Conservation (phyloP, 2,797 vertebrate genomes). For the Enteromius paludinosus region DNA sequence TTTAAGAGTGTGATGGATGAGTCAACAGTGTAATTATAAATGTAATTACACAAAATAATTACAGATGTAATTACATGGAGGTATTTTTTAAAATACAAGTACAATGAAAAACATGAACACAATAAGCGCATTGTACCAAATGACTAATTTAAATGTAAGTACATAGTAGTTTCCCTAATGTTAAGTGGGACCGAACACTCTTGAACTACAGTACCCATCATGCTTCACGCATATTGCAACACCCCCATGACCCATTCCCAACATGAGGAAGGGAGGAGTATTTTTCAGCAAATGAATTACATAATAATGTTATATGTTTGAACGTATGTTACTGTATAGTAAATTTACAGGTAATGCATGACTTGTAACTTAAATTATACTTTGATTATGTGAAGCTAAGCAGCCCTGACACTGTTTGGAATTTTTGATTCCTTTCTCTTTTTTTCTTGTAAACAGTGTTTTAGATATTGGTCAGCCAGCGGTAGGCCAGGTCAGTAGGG, state of each 20-base stretch:
- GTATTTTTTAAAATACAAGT: background rate
- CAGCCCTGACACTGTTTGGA: background rate
- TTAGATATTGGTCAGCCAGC: conserved; percentile 23
- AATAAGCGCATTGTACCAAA: background rate
- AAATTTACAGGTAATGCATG: background rate
- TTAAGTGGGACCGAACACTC: background rate
- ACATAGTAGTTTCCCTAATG: background rate
- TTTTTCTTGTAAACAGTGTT: background rate
- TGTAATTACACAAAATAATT: background rate
- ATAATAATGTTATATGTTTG: background rate
- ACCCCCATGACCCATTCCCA: background rate
- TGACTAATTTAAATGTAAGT: background rate
- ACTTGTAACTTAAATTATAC: background rate
- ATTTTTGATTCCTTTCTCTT: background rate
- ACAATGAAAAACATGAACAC: background rate
- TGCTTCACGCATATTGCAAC: background rate
- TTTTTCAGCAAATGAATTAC: background rate
- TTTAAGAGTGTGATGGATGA: background rate
- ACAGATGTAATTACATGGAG: background rate
- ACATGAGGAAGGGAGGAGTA: background rate
- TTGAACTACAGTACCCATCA: conserved; percentile 22
- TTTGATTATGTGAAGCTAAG: background rate
- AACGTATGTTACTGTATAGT: background rate
- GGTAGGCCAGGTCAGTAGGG: conserved; percentile 14
- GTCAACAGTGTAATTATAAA: background rate